Evolutionary conservation across 2,797 vertebrate species (phyloP), one percentile per base, ranked within the genome.

Genomic region (Vespertilio murinus): DNA sequence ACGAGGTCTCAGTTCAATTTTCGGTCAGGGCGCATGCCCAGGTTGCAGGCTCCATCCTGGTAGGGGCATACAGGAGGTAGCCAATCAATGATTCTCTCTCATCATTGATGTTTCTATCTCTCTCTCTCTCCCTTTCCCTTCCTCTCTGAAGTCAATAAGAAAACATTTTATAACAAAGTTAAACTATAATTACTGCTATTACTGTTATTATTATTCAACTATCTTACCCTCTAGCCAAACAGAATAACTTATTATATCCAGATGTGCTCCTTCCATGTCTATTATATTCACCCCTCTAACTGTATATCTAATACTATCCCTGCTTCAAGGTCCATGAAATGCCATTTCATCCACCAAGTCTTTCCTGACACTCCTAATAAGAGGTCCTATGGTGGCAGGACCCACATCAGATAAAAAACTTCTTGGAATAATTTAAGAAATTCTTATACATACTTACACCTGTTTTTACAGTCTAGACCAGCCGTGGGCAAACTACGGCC

Each of bases 281-380:
- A 56, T 40, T 69, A 20, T 20, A 87, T 65, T 23, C 16, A 35
- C 56, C 78, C 11, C 14, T 85, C 42, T 65, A 11, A 49, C 16
- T 92, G 8, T 20, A 80, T 78, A 23, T 77, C 35, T 80, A 88
- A 40, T 8, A 45, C 30, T 75, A 74, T 42, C 35, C 45, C 49
- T 78, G 38, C 56, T 70, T 79, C 47, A 54, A 79, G 18, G 82
- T 49, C 73, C 74, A 88, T 49, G 49, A 88, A 88, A 92, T 75
- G 38, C 8, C 71, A 96, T 64, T 89, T 83, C 64, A 95, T 59
- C 73, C 59, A 81, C 73, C 20, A 90, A 90, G n/a, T 81, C 54
- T 93, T 94, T 84, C 42, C 59, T 79, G 28, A 86, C 14, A 67
- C 42, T 88, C 52, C 88, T 88, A 61, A 88, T 38, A 70, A 40